Evolutionary conservation across 2,797 vertebrate species (phyloP).

Genomic region (Rhincodon typus): DNA sequence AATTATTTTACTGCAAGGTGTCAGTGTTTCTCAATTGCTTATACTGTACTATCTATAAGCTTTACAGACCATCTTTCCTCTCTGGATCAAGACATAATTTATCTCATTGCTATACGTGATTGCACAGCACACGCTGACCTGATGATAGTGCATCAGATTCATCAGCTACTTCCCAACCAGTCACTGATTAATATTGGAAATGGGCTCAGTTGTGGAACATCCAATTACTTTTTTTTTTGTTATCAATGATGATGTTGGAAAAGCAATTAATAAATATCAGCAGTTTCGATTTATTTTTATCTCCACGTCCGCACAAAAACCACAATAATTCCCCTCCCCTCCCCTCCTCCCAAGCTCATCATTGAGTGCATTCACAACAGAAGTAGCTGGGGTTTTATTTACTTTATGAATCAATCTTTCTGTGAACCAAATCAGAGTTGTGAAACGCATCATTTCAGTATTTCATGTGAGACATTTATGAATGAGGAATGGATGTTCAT

Average conservation of each 20-base stretch:
- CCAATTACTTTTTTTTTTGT: background rate
- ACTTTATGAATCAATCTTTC: background rate
- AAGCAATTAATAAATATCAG: background rate
- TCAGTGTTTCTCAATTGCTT: background rate
- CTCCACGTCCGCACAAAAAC: no score
- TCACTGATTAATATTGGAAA: background rate
- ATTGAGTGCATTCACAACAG: background rate
- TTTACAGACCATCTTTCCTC: background rate
- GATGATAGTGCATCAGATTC: background rate
- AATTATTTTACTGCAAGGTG: background rate
- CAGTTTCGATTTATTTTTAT: background rate
- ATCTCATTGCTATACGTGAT: background rate
- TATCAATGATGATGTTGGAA: background rate
- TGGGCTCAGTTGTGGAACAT: background rate
- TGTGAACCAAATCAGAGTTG: background rate
- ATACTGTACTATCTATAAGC: background rate
- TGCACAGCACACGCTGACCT: background rate
- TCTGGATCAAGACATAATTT: background rate
- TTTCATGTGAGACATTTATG: background rate
- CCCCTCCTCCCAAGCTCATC: no score
- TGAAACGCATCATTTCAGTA: background rate
- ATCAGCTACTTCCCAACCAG: background rate
- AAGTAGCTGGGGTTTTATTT: background rate
- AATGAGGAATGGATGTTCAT: background rate
- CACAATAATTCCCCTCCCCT: background rate